A percentile compares a stretch with the other conserved stretches of the same genome.
Conservation (phyloP, 2,113 vertebrate genomes). For the Okapia johnstoni region DNA sequence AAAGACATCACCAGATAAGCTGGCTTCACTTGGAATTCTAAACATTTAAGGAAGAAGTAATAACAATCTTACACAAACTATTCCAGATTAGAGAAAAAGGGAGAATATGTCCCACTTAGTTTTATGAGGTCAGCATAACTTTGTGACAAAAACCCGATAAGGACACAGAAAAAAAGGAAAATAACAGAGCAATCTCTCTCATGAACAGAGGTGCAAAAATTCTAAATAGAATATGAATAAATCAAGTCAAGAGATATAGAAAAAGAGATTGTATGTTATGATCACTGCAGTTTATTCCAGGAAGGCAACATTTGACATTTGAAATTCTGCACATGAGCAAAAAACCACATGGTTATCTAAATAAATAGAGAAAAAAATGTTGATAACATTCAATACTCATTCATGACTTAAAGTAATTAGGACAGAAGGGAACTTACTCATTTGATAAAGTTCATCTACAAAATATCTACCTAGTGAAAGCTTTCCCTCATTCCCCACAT, state of each 20-base stretch:
- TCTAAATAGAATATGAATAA: constrained; percentile 11
- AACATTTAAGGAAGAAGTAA: constrained; percentile 7
- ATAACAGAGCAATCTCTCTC: background rate
- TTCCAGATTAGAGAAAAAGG: background rate
- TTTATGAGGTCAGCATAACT: background rate
- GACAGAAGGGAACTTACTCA: background rate
- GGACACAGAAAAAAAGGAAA: background rate
- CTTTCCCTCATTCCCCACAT: background rate
- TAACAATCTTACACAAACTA: background rate
- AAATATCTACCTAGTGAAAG: background rate
- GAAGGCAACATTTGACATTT: background rate
- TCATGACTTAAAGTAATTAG: background rate
- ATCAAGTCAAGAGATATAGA: background rate
- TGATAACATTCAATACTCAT: background rate
- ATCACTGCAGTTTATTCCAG: background rate
- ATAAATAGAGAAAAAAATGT: background rate
- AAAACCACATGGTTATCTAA: background rate
- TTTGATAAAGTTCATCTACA: background rate
- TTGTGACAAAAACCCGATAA: background rate
- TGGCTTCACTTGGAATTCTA: background rate
- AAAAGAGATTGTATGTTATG: background rate
- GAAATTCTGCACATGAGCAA: background rate
- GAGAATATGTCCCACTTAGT: background rate
- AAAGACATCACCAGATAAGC: background rate
- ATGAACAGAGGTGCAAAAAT: background rate